A percentile compares a stretch with the other conserved stretches of the same genome.
Conservation (phyloP, 2,113 vertebrate genomes). For the Conger conger region DNA sequence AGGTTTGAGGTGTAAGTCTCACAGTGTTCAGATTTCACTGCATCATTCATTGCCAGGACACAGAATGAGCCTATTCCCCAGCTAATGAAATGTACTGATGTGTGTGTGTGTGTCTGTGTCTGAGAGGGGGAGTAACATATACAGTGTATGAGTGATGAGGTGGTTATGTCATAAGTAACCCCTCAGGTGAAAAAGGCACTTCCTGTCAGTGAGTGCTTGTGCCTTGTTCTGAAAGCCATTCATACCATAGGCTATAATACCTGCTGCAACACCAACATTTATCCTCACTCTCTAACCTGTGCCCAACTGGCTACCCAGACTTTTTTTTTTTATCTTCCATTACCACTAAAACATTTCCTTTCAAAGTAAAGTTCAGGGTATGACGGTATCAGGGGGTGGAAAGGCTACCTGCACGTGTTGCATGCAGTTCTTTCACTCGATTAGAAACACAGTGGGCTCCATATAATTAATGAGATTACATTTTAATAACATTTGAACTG, state of each 20-base stretch:
- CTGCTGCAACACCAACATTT: not conserved
- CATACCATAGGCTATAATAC: not conserved
- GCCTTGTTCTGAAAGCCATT: not conserved
- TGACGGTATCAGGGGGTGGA: too few relatives aligned
- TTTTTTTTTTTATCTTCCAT: too few relatives aligned
- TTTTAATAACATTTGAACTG: too few relatives aligned
- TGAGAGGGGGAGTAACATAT: not conserved
- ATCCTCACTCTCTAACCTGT: not conserved
- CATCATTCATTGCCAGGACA: not conserved
- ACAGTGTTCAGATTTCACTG: not conserved
- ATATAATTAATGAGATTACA: too few relatives aligned
- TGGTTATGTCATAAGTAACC: not conserved
- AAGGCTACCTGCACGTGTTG: too few relatives aligned
- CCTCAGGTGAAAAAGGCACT: not conserved
- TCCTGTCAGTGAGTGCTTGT: not conserved
- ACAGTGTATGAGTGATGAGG: slow-evolving; percentile 21
- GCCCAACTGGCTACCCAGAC: too few relatives aligned
- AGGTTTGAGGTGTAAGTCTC: not conserved
- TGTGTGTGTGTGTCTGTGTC: slow-evolving; percentile 27
- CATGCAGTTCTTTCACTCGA: too few relatives aligned
- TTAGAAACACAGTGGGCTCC: too few relatives aligned
- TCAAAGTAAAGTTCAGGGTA: too few relatives aligned
- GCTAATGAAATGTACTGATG: slow-evolving; percentile 35
- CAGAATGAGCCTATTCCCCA: not conserved
- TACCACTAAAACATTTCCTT: too few relatives aligned